A percentile compares a stretch with the other conserved stretches of the same genome.
Evolutionary conservation across 2,797 vertebrate species (phyloP).

Genomic region (Bufotes viridis): DNA sequence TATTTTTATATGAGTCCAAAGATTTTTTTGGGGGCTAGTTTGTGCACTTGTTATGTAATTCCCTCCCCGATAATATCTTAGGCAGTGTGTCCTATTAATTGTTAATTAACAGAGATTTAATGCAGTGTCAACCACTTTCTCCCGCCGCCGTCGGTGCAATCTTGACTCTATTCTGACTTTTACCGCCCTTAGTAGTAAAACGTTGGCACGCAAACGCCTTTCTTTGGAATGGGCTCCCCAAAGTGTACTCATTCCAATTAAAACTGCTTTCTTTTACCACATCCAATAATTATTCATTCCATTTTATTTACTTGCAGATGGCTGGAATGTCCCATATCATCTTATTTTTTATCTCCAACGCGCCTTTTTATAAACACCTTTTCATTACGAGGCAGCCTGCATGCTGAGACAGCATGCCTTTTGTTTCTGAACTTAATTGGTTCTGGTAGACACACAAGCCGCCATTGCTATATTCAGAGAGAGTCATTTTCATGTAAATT

Average conservation of each 20-base stretch:
- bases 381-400: conserved; percentile 50
- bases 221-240: conserved; percentile 49
- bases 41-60: conserved; percentile 37
- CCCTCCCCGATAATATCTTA: conserved; percentile 35
- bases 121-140: conserved; percentile 33
- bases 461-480: conserved; percentile 52
- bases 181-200: conserved; percentile 56
- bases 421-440: conserved; percentile 60
- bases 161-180: conserved; percentile 33
- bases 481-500: conserved; percentile 64
- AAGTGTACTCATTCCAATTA: conserved; percentile 60
- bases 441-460: conserved; percentile 56
- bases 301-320: conserved; percentile 63
- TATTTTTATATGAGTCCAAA: conserved; percentile 6
- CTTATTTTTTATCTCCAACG: conserved; percentile 47
- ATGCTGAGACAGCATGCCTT: conserved; percentile 54
- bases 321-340: conserved; percentile 24
- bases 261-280: conserved; percentile 61
- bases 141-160: neutral
- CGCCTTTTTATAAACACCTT: conserved; percentile 61
- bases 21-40: neutral
- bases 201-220: conserved; percentile 46
- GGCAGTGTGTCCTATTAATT: conserved; percentile 25
- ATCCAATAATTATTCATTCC: conserved; percentile 62
- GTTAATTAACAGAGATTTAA: conserved; percentile 52